Base-by-base conservation (phyloP, 2,113 vertebrate species). In the Plecotus auritus region DNA sequence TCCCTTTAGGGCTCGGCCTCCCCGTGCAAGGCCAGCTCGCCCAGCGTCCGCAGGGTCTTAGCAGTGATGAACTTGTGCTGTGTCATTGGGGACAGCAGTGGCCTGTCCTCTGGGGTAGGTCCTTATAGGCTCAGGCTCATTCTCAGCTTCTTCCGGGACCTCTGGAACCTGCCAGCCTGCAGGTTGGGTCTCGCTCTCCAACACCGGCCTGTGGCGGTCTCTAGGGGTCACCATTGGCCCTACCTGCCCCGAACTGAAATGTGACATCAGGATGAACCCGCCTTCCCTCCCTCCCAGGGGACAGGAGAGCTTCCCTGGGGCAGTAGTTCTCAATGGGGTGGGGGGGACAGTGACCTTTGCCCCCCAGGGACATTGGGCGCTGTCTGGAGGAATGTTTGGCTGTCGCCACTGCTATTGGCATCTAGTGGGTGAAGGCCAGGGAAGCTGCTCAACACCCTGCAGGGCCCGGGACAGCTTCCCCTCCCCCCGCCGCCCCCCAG, bases 171-270 rank as follows among this genome's bases (percentile, higher is more conserved):
- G 0, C 59, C 1, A 0, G 56, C 47, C 40, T 13, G 8, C 10
- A 4, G 17, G 28, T 5, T 0, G 1, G 37, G 12, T 9, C n/a
- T 45, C 0, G 0, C 28, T 18, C 28, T 4, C 35, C 45, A 9
- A 1, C 1, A 1, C 32, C 1, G 0, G 30, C n/a, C 56, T 28
- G 14, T 0, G 1, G 78, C 9, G 6, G 22, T 30, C 37, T 56
- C 51, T 30, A 17, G 0, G 9, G 10, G 56, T 56, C 14, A 14
- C 26, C 4, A 5, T 26, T 4, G 32, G 59, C 17, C 37, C 47
- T 67, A 61, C 59, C 59, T 61, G 26, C 59, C 59, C 59, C 23
- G 4, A 61, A 61, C 59, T 61, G 23, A 61, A 61, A 28, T 28
- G 56, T 61, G 56, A 61, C 9, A 9, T 61, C 23, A 28, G 56